Base-by-base conservation (phyloP, 2,113 vertebrate species). In the Isichthys henryi region DNA sequence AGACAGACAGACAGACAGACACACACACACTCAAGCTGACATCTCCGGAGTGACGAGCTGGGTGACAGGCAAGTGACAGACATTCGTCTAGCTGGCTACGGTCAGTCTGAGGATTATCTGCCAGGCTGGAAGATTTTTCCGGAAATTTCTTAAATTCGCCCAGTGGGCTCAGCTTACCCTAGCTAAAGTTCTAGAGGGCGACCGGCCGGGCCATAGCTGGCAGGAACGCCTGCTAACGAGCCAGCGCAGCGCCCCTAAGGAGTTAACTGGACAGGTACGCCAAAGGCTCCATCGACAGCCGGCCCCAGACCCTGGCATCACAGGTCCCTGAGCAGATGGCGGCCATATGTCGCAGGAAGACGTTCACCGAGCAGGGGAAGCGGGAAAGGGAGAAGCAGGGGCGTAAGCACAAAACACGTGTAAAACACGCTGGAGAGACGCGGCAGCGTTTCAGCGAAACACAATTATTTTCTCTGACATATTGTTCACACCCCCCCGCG, bases 211-310 rank as follows among this genome's bases (percentile, higher is more conserved):
- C 13, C 35, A 6, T 80, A 80, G 31, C 35, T 43, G 31, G 31
- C 35, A 43, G 74, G 21, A 23, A 23, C 9, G 45, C 6, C 45
- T 48, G 19, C 19, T 46, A 46, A 48, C 39, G 8, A 48, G 82
- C 82, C 82, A 84, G 39, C 39, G 3, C 39, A 3, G n/a, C 56
- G 87, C 19, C 53, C 58, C 87, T 45, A 11, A 62, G 35, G 87
- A 43, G 87, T 45, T 66, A 66, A 66, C 87, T 19, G 53, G 13
- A 88, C 87, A 88, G 85, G 85, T 87, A 87, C 19, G 35, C 49
- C 23, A 87, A 53, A 53, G 48, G 45, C 50, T 53, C 85, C 49
- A 39, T 48, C 7, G 85, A 50, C 48, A 31, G 49, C 85, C 50
- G 50, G 49, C 31, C 3, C 53, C 13, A 39, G 87, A 62, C 52